Base-by-base conservation (phyloP, 1,140 invertebrate genomes). In the Cydia strobilella region DNA sequence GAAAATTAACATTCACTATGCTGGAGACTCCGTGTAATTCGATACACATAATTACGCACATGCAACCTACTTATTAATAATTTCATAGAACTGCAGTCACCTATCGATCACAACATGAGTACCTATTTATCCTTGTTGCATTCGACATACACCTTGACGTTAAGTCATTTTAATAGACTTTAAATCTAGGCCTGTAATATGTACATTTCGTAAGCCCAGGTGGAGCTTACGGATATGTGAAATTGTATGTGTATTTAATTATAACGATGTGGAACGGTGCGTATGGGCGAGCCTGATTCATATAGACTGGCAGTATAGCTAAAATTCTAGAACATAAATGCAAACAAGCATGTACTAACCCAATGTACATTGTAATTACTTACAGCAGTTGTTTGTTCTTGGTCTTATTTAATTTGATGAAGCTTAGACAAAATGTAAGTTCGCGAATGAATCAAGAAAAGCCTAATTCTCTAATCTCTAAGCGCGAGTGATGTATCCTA, bases 201-300 rank as follows among this genome's bases (percentile, higher is more conserved):
- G n/a, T 69, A 10, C 65, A 35, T 69, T 69, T 69, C 65, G 65
- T 18, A 69, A 69, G 65, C 13, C 65, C 65, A 69, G 31, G 65
- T 69, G 65, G 65, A n/a, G 65, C 65, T 35, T 35, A 18, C 31
- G 65, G 65, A 69, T 35, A 69, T 69, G 65, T 69, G 65, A 69
- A 69, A 42, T 23, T 15, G 31, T 10, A 35, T 69, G 31, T 69
- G 65, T 66, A 66, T 39, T 35, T 69, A 31, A 69, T 35, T 69
- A 69, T 69, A 69, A 69, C 65, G 15, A 20, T 69, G 15, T 69
- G 18, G 65, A 42, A 39, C n/a, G 31, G 31, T 35, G 65, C 65
- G 7, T 69, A 39, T 39, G 3, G 27, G 27, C 12, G 65, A 2
- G 65, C 31, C 65, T 20, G n/a, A 69, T 69, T 69, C 65, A n/a